These are phyloP conservation scores for Polyploca ridens DNA, from an alignment of 2,888 invertebrate species.

Conservation along the genomic window DNA sequence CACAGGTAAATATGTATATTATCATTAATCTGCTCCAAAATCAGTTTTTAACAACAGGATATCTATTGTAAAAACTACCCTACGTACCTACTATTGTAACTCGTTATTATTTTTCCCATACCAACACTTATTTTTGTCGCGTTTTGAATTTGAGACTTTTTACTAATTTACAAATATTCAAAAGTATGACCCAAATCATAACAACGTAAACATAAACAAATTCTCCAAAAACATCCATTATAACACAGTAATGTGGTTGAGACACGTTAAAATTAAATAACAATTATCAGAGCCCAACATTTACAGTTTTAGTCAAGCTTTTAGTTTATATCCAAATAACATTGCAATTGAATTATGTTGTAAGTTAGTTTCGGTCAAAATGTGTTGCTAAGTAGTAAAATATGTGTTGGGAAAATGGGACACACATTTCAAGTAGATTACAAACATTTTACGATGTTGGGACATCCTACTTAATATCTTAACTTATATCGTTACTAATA, in stretches of 20 bases:
- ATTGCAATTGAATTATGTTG: conserved; percentile 32
- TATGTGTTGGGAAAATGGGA: conserved; percentile 12
- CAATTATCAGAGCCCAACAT: conserved; percentile 40
- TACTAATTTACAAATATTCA: too few species aligned
- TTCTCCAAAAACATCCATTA: neutral
- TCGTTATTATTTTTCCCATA: too few species aligned
- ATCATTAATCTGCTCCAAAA: too few species aligned
- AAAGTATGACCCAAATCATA: neutral
- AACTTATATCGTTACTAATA: too few species aligned
- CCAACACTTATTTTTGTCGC: too few species aligned
- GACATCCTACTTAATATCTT: conserved; percentile 8
- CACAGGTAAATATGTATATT: too few species aligned
- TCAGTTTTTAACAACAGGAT: too few species aligned
- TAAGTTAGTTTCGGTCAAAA: conserved; percentile 35
- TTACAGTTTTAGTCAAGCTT: conserved; percentile 29
- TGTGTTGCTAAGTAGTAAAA: conserved; percentile 21
- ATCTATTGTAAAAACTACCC: too few species aligned
- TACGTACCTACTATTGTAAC: too few species aligned
- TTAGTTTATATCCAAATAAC: conserved; percentile 31
- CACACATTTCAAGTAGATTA: conserved; percentile 23
- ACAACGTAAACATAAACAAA: neutral
- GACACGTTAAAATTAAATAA: conserved; percentile 31
- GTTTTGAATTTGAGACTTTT: too few species aligned
- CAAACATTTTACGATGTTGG: conserved; percentile 17
- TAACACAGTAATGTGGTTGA: neutral